Conservation (phyloP, 1,140 invertebrate genomes). For the Lepidostoma basale region DNA sequence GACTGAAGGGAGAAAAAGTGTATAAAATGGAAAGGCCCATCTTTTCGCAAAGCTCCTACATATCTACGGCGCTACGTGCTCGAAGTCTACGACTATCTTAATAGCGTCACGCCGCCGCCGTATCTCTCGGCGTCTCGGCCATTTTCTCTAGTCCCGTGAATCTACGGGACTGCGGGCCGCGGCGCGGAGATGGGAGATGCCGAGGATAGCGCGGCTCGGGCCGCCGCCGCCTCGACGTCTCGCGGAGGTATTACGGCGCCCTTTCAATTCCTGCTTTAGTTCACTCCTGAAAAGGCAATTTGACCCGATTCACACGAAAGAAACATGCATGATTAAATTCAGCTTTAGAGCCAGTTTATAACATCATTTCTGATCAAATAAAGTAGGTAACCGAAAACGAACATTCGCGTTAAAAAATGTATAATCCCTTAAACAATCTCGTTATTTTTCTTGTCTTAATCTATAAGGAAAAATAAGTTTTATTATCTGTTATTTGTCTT, state of each 20-base stretch:
- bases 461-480: not conserved
- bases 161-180: not conserved
- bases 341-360: too few relatives aligned
- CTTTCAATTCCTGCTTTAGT: slow-evolving; percentile 16
- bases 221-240: not conserved
- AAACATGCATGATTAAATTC: slow-evolving; percentile 9
- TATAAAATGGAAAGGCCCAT: slow-evolving; percentile 34
- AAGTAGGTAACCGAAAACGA: too few relatives aligned
- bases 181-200: too few relatives aligned
- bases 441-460: too few relatives aligned
- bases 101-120: slow-evolving; percentile 44
- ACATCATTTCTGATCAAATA: too few relatives aligned
- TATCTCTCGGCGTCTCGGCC: slow-evolving; percentile 36
- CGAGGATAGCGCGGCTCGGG: not conserved
- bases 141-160: slow-evolving; percentile 5
- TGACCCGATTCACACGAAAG: slow-evolving; percentile 8
- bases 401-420: too few relatives aligned
- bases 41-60: slow-evolving; percentile 29
- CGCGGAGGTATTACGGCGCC: slow-evolving; percentile 2
- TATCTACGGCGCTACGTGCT: slow-evolving; percentile 34
- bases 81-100: slow-evolving; percentile 27
- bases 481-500: not conserved
- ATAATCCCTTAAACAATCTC: too few relatives aligned
- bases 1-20: not conserved
- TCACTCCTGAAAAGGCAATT: slow-evolving; percentile 19